phyloP scores from a whole-genome alignment of 64 coral and sea anemone species.

The Dendrophyllia cribrosa region DNA sequence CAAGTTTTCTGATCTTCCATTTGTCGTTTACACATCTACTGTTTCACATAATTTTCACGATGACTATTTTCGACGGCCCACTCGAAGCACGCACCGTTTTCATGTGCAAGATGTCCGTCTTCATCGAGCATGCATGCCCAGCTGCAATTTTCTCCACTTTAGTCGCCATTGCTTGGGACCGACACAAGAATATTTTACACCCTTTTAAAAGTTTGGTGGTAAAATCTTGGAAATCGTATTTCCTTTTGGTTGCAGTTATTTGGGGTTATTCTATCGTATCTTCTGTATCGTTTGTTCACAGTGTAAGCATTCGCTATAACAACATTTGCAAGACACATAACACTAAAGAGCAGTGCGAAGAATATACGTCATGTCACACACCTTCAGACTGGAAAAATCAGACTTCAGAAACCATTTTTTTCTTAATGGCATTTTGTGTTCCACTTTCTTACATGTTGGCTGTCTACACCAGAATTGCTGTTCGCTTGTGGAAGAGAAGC shows the following conservation, averaged over 20 bases:
- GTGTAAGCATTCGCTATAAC: neutral
- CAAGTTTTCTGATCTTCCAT: neutral
- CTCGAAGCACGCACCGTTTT: neutral
- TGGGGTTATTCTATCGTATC: neutral
- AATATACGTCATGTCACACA: neutral
- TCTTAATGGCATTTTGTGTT: neutral
- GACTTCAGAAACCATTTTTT: neutral
- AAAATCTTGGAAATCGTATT: neutral
- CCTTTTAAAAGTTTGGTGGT: neutral
- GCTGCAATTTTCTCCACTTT: conserved; percentile 7
- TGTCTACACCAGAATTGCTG: neutral
- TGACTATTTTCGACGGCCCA: neutral
- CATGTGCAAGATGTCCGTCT: neutral
- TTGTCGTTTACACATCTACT: neutral
- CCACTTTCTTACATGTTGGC: neutral
- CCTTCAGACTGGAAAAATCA: neutral
- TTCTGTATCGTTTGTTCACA: neutral
- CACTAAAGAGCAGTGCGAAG: neutral
- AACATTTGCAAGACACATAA: neutral
- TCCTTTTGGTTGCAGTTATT: neutral
- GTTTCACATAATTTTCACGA: neutral
- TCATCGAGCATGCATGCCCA: neutral
- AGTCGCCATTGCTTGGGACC: neutral
- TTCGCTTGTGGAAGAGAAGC: neutral
- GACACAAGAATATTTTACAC: conserved; percentile 6